A percentile compares a stretch with the other conserved stretches of the same genome.
Conservation (phyloP, 2,888 invertebrate species). For the Luffia ferchaultella region DNA sequence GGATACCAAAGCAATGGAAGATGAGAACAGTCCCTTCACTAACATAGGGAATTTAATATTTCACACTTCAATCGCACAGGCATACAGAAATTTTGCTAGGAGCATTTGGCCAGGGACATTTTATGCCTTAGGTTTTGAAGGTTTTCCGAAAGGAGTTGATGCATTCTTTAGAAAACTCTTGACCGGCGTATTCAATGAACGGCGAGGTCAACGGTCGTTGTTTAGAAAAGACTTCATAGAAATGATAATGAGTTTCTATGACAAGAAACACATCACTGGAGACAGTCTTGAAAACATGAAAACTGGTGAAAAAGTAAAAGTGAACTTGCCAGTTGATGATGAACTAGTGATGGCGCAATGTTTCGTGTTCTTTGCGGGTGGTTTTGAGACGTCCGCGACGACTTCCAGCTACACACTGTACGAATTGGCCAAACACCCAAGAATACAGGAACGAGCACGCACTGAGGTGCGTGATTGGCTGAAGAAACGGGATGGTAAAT, state of each 20-base stretch:
- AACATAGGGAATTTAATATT: conserved; percentile 8
- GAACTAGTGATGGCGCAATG: conserved; percentile 47
- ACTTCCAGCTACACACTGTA: conserved; percentile 26
- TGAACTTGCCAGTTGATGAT: conserved; percentile 24
- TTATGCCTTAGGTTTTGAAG: conserved; percentile 26
- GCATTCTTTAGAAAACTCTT: conserved; percentile 27
- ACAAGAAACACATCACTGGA: conserved; percentile 25
- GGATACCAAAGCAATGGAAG: conserved; percentile 9
- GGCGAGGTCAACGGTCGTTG: conserved; percentile 24
- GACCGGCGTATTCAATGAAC: conserved; percentile 23
- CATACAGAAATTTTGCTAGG: no score
- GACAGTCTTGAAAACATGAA: conserved; percentile 26
- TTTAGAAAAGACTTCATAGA: conserved; percentile 35
- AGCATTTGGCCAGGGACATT: conserved; percentile 36
- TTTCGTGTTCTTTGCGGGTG: conserved; percentile 48
- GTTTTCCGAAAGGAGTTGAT: conserved; percentile 21
- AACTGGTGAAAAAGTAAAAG: conserved; percentile 2
- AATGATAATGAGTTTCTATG: conserved; percentile 27
- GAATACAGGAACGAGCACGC: conserved; percentile 22
- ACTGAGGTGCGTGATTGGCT: conserved; percentile 30
- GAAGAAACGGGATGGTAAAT: conserved; percentile 17
- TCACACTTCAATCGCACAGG: conserved; percentile 2
- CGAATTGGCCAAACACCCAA: no score
- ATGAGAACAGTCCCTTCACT: conserved; percentile 8
- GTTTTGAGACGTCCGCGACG: conserved; percentile 34